phyloP scores from a whole-genome alignment of 1,140 invertebrate species.

The Cecropterus lyciades region DNA sequence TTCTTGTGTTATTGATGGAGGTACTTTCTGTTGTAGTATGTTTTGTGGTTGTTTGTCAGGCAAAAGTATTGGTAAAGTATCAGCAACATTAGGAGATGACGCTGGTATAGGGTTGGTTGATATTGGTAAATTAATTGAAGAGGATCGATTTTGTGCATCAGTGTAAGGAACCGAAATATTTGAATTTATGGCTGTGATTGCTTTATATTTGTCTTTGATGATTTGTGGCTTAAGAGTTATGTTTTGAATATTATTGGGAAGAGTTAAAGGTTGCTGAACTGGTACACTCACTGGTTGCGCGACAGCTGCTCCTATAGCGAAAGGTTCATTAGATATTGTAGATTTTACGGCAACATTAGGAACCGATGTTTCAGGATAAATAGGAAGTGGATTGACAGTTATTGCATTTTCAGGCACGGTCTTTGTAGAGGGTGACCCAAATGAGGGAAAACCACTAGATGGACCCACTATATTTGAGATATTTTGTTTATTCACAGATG shows the following conservation, averaged over 20 bases:
- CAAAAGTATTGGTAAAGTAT: no score
- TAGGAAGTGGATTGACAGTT: constrained; percentile 18
- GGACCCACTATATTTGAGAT: neutral
- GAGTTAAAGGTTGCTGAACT: neutral
- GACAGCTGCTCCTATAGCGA: neutral
- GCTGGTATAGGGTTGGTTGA: neutral
- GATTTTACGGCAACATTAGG: neutral
- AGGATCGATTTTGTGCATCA: neutral
- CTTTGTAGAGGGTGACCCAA: neutral
- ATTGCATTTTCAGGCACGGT: neutral
- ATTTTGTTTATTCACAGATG: neutral
- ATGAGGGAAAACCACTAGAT: no score
- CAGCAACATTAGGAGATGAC: no score
- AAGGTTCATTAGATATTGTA: neutral
- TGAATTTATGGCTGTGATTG: constrained; percentile 1
- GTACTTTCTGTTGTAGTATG: no score
- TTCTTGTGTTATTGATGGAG: no score
- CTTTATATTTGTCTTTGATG: neutral
- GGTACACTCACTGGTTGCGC: neutral
- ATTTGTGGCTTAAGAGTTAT: neutral
- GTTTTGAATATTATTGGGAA: neutral
- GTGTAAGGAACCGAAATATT: neutral
- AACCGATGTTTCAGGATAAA: constrained; percentile 3
- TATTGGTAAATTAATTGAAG: neutral
- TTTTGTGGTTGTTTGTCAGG: no score